A percentile compares a stretch with the other conserved stretches of the same genome.
Evolutionary conservation across 2,888 invertebrate species (phyloP).

Genomic region (Chalcis sispes): DNA sequence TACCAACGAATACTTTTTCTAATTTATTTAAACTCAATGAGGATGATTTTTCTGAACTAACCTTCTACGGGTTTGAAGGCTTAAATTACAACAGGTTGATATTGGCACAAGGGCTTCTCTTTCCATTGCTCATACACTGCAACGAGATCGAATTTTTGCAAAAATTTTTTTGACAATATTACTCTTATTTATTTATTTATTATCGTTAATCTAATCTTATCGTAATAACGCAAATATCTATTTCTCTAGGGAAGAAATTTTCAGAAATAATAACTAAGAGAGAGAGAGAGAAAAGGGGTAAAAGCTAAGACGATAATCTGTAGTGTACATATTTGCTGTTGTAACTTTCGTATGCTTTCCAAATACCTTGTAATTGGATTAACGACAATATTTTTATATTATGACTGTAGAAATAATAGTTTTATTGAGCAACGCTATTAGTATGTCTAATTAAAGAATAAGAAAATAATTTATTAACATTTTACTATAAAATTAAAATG

Average conservation of each 20-base stretch:
- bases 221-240: slow-evolving; percentile 13
- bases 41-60: slow-evolving; percentile 35
- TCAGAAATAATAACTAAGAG: not conserved
- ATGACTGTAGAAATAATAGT: not conserved
- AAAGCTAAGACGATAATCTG: slow-evolving; percentile 19
- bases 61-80: slow-evolving; percentile 65
- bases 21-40: not conserved
- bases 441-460: too few relatives aligned
- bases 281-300: slow-evolving; percentile 9
- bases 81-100: slow-evolving; percentile 77
- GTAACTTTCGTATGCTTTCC: not conserved
- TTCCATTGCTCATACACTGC: slow-evolving; percentile 67
- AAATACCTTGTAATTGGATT: not conserved
- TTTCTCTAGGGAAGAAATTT: slow-evolving; percentile 1
- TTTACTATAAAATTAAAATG: too few relatives aligned
- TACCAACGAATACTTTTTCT: not conserved
- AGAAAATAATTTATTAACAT: too few relatives aligned
- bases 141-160: slow-evolving; percentile 13
- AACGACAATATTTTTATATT: not conserved
- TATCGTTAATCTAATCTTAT: not conserved
- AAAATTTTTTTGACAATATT: not conserved
- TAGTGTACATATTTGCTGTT: slow-evolving; percentile 29
- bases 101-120: slow-evolving; percentile 78
- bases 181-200: not conserved
- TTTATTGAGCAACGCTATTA: not conserved